Evolutionary conservation across 1,140 invertebrate genomes (phyloP).

Genomic region (Caligus rogercresseyi): DNA sequence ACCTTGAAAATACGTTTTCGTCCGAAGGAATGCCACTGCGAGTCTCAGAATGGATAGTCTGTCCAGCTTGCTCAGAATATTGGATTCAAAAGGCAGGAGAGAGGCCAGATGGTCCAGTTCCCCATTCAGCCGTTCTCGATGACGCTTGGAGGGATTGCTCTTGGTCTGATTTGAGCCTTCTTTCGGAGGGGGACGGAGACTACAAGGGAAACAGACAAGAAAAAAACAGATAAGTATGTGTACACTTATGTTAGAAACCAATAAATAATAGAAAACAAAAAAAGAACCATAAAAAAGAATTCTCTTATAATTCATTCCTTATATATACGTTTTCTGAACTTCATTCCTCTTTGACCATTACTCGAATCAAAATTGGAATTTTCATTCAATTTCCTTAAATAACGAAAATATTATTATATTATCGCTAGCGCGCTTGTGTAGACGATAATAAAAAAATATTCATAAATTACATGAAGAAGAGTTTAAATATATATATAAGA

Average conservation of each 20-base stretch:
- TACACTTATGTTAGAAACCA: not conserved
- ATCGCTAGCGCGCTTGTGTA: too few relatives aligned
- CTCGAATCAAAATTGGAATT: slow-evolving; percentile 20
- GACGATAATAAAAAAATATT: too few relatives aligned
- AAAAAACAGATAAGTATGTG: not conserved
- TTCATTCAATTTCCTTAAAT: too few relatives aligned
- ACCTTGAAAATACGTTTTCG: slow-evolving; percentile 99
- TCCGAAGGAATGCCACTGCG: slow-evolving; percentile 90
- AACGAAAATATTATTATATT: too few relatives aligned
- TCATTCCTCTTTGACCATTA: not conserved
- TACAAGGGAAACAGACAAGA: slow-evolving; percentile 13
- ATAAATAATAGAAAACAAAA: not conserved
- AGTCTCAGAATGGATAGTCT: slow-evolving; percentile 89
- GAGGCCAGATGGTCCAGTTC: slow-evolving; percentile 95
- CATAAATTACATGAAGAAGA: too few relatives aligned
- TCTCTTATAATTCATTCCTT: not conserved
- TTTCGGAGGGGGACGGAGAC: slow-evolving; percentile 47
- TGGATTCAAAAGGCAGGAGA: slow-evolving; percentile 91
- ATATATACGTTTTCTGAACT: not conserved
- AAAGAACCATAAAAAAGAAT: not conserved
- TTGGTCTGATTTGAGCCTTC: slow-evolving; percentile 72
- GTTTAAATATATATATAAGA: too few relatives aligned
- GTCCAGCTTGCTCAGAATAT: slow-evolving; percentile 93
- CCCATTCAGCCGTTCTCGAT: slow-evolving; percentile 88
- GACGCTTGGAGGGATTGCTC: slow-evolving; percentile 92